Percentiles rank a stretch among this genome's conserved stretches.
phyloP scores from a whole-genome alignment of 2,113 vertebrate species.

The Cyprinodon variegatus region DNA sequence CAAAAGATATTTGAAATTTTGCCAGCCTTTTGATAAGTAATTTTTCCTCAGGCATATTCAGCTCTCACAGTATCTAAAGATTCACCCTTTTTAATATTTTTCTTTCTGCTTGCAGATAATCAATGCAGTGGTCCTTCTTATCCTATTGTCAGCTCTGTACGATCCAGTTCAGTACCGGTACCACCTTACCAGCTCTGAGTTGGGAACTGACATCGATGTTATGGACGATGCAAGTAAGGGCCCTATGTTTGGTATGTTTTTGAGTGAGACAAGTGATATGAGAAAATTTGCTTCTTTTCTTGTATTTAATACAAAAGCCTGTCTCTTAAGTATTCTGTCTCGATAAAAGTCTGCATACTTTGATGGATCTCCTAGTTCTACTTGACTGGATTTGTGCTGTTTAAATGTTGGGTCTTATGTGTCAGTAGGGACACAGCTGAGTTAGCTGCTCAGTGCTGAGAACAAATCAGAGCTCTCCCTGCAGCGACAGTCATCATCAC shows the following conservation, averaged over 20 bases:
- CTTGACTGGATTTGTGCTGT: neutral
- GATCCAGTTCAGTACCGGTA: conserved; percentile 90
- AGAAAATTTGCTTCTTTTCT: no score
- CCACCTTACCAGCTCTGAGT: conserved; percentile 87
- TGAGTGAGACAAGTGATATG: neutral
- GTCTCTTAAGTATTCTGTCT: neutral
- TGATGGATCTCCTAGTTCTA: neutral
- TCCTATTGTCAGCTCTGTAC: conserved; percentile 90
- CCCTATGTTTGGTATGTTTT: neutral
- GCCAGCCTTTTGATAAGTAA: no score
- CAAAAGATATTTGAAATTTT: no score
- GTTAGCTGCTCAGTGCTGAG: conserved; percentile 19
- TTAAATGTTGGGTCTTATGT: neutral
- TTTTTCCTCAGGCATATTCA: neutral
- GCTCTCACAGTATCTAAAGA: neutral
- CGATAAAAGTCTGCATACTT: neutral
- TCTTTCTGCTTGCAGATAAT: conserved; percentile 82
- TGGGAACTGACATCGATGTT: conserved; percentile 91
- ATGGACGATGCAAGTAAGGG: conserved; percentile 97
- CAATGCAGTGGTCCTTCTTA: conserved; percentile 91
- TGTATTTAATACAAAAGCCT: neutral
- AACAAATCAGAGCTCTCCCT: conserved; percentile 50
- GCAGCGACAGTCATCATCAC: conserved; percentile 58
- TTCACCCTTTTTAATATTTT: neutral
- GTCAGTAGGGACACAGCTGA: conserved; percentile 51